A percentile compares a stretch with the other conserved stretches of the same genome.
phyloP scores from a whole-genome alignment of 2,797 vertebrate genomes.

The Alcedo quadribrachys region DNA sequence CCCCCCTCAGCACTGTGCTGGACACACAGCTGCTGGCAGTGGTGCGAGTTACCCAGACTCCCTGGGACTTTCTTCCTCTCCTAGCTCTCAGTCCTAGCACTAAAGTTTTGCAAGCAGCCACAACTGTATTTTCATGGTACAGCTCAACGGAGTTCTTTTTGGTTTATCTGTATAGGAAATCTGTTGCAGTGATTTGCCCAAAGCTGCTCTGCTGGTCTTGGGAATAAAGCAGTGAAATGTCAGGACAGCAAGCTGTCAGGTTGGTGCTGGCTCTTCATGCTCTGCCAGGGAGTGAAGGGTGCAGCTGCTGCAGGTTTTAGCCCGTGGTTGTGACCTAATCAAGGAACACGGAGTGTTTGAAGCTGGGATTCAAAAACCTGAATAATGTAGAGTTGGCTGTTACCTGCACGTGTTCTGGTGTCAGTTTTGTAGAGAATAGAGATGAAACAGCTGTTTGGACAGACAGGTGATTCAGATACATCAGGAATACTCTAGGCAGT shows the following conservation, averaged over 20 bases:
- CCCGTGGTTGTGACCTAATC: neutral
- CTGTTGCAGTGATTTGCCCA: neutral
- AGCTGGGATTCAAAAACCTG: neutral
- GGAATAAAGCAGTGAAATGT: neutral
- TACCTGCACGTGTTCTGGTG: neutral
- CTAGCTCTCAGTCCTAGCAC: neutral
- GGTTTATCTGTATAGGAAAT: neutral
- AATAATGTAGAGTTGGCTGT: neutral
- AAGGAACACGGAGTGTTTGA: neutral
- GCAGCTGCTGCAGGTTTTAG: neutral
- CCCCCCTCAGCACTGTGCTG: neutral
- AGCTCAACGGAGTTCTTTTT: neutral
- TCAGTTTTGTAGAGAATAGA: neutral
- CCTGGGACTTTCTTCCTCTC: neutral
- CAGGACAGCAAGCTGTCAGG: neutral
- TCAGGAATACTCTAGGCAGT: neutral
- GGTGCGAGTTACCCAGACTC: neutral
- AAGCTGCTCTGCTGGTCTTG: neutral
- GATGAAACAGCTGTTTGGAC: neutral
- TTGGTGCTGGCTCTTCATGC: neutral
- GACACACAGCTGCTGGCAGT: neutral
- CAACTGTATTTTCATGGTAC: neutral
- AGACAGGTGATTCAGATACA: neutral
- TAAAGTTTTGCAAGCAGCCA: neutral
- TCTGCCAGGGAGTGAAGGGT: neutral